These are phyloP conservation scores for Halocaridina rubra DNA, from an alignment of 2,888 invertebrate genomes.

Conservation along the genomic window DNA sequence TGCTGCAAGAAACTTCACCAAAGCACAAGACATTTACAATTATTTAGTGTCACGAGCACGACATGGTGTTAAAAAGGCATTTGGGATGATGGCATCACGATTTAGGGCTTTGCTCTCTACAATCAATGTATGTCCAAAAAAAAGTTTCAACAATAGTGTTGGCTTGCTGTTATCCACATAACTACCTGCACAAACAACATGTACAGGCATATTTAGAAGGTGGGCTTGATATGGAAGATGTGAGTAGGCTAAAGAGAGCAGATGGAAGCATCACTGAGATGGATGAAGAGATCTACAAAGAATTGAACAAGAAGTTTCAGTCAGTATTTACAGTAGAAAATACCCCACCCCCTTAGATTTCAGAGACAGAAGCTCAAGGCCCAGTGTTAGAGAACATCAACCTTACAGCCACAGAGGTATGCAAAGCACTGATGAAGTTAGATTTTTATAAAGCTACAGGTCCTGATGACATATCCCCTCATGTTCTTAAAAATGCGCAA, in stretches of 20 bases:
- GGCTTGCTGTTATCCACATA: conserved; percentile 26
- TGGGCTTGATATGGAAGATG: neutral
- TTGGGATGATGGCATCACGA: conserved; percentile 5
- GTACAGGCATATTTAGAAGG: conserved; percentile 5
- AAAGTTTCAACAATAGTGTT: conserved; percentile 10
- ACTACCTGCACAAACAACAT: no score
- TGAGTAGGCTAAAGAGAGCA: neutral
- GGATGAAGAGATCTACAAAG: no score
- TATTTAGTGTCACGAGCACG: neutral
- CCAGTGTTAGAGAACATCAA: no score
- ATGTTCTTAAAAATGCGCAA: no score
- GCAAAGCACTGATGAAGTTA: neutral
- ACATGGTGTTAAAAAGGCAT: conserved; percentile 7
- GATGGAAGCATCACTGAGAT: no score
- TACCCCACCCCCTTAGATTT: no score
- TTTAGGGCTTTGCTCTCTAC: neutral
- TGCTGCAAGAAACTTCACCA: neutral
- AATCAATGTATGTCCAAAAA: neutral
- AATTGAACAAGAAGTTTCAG: no score
- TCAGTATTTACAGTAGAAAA: no score
- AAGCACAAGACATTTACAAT: conserved; percentile 1
- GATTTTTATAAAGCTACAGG: no score
- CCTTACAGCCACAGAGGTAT: neutral
- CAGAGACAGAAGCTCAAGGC: no score
- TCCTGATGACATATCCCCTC: no score